Conservation (phyloP, 2,113 vertebrate genomes). For the Paradisaea rubra region DNA sequence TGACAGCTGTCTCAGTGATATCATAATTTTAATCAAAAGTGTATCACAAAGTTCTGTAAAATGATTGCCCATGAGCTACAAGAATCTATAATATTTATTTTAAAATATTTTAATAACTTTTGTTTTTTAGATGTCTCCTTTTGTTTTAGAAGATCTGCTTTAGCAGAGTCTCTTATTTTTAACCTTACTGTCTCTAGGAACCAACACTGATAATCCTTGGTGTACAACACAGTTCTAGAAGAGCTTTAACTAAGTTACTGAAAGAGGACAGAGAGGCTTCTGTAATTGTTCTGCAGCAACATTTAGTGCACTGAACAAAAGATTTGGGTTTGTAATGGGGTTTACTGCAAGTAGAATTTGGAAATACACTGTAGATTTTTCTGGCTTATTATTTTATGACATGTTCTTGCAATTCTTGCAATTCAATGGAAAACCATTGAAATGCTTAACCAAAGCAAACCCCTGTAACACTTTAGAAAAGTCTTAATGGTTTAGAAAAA, state of each 20-base stretch:
- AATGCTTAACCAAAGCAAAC: background rate
- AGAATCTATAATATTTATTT: background rate
- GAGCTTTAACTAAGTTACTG: background rate
- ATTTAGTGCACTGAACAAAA: background rate
- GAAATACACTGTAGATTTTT: background rate
- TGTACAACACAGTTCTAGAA: background rate
- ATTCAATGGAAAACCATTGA: background rate
- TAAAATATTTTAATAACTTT: background rate
- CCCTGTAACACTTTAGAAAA: background rate
- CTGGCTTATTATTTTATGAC: background rate
- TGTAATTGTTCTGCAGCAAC: background rate
- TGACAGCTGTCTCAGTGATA: background rate
- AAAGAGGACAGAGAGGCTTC: background rate
- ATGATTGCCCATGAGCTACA: background rate
- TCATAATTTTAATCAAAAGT: background rate
- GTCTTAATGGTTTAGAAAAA: background rate
- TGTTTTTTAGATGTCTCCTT: background rate
- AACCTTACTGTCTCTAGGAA: background rate
- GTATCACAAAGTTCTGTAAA: background rate
- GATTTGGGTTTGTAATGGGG: background rate
- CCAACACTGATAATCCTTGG: background rate
- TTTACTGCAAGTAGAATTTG: background rate
- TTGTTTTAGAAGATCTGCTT: background rate
- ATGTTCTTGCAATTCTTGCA: background rate
- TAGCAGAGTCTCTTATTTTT: background rate